Percentiles rank a stretch among this genome's conserved stretches.
Conservation (phyloP, 2,113 vertebrate species). For the Stictonetta naevosa region DNA sequence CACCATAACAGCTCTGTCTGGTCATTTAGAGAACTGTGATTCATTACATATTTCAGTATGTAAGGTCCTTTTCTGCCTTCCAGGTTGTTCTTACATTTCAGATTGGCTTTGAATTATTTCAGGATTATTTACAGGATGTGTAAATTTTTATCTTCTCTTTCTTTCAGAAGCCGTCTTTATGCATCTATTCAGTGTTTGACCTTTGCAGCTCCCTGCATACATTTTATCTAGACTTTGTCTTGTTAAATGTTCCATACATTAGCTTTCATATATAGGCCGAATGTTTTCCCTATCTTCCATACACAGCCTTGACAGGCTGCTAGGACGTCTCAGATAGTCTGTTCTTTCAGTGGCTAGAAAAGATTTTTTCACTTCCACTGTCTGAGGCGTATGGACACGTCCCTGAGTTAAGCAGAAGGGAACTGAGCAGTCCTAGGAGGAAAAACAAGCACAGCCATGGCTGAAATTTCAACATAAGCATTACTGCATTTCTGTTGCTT, state of each 20-base stretch:
- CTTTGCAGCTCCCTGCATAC: neutral
- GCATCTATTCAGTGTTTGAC: neutral
- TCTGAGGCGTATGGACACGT: neutral
- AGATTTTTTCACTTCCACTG: neutral
- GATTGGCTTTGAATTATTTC: neutral
- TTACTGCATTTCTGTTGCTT: neutral
- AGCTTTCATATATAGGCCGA: neutral
- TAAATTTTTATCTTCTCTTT: neutral
- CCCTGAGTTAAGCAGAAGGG: neutral
- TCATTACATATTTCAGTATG: neutral
- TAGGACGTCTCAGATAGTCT: neutral
- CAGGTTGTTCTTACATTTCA: neutral
- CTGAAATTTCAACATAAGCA: neutral
- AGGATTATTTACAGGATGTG: neutral
- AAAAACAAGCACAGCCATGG: neutral
- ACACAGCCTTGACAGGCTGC: neutral
- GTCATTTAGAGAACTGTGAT: neutral
- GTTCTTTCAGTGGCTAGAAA: neutral
- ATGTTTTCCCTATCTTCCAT: neutral
- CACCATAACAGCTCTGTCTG: neutral
- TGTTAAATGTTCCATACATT: neutral
- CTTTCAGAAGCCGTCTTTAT: neutral
- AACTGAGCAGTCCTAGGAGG: neutral
- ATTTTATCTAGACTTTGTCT: neutral
- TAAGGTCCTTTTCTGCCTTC: neutral